Evolutionary conservation across 2,113 vertebrate genomes (phyloP).

Genomic region (Podarcis muralis): DNA sequence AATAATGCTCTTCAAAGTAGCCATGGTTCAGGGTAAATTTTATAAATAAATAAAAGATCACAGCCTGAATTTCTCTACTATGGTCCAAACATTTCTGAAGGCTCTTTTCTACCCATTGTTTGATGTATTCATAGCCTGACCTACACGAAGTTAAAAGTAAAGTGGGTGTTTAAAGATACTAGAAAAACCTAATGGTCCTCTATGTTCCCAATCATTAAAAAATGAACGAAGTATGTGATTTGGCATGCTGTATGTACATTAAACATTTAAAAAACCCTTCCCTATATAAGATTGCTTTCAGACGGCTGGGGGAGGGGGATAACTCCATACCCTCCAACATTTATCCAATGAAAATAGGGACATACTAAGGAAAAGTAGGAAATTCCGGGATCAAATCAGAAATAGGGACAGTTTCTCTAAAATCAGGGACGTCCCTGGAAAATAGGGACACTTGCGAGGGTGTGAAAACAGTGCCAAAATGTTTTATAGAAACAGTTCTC

Average conservation of each 20-base stretch:
- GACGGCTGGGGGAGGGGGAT: too few species aligned
- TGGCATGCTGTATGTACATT: not conserved
- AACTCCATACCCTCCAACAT: too few species aligned
- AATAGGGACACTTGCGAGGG: too few species aligned
- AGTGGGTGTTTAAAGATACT: not conserved
- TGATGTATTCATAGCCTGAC: not conserved
- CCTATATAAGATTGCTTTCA: too few species aligned
- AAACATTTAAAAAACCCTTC: too few species aligned
- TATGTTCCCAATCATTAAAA: not conserved
- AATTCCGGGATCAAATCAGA: too few species aligned
- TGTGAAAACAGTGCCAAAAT: not conserved
- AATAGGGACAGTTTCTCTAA: too few species aligned
- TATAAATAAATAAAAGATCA: not conserved
- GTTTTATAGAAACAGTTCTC: not conserved
- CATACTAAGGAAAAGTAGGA: too few species aligned
- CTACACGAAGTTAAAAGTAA: not conserved
- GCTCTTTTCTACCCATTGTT: not conserved
- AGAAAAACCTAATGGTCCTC: not conserved
- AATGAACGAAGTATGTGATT: not conserved
- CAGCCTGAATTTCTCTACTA: not conserved
- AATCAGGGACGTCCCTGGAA: too few species aligned
- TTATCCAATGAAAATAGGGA: too few species aligned
- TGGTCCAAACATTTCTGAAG: not conserved
- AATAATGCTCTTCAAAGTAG: too few species aligned
- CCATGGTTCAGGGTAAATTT: too few species aligned